Evolutionary conservation across 2,113 vertebrate species (phyloP).

Genomic region (Etia nguti): DNA sequence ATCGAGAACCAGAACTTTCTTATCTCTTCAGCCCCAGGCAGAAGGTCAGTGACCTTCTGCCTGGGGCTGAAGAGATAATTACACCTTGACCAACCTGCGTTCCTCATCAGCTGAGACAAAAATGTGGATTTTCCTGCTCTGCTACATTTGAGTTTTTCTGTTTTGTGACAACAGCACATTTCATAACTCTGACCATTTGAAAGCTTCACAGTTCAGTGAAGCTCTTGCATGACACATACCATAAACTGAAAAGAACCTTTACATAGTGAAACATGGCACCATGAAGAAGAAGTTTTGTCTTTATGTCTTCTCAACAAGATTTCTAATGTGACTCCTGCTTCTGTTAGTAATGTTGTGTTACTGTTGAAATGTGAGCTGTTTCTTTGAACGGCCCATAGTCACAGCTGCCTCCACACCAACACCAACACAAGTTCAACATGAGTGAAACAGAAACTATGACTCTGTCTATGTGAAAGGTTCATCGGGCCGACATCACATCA

Average conservation of each 20-base stretch:
- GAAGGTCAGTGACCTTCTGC: fast-evolving
- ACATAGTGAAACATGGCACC: neutral
- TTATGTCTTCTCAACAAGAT: neutral
- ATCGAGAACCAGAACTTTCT: too few relatives aligned
- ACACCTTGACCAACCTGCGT: neutral
- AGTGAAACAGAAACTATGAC: neutral
- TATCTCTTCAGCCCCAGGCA: too few relatives aligned
- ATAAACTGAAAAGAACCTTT: neutral
- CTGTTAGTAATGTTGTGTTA: neutral
- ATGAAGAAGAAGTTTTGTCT: neutral
- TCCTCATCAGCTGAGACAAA: neutral
- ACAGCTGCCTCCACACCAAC: neutral
- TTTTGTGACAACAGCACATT: neutral
- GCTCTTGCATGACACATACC: fast-evolving
- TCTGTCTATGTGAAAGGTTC: too few relatives aligned
- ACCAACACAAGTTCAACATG: neutral
- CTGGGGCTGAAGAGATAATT: neutral
- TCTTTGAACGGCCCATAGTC: neutral
- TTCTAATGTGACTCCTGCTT: fast-evolving
- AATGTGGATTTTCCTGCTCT: neutral
- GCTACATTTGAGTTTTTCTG: neutral
- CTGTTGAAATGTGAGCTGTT: neutral
- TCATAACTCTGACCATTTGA: neutral
- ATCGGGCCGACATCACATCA: too few relatives aligned
- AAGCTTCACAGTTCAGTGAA: neutral